These are phyloP conservation scores for Heliopora coerulea DNA, from an alignment of 92 coral and sea anemone species.

Conservation along the genomic window DNA sequence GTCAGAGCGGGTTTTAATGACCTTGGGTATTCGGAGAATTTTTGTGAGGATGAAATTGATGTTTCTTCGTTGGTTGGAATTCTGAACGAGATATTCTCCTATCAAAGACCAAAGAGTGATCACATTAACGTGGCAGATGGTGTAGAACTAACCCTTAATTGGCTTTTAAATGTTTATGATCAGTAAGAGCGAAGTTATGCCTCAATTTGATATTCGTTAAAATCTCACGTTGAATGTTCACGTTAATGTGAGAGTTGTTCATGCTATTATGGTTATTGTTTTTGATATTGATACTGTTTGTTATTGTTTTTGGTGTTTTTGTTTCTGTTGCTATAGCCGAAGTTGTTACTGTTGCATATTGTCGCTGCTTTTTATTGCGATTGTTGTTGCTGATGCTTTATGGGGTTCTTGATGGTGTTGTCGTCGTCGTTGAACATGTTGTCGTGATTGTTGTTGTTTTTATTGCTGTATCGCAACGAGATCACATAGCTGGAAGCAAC, in stretches of 20 bases:
- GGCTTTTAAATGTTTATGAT: constrained; percentile 90
- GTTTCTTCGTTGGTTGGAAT: constrained; percentile 60
- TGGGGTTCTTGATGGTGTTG: too few species aligned
- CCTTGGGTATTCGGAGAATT: constrained; percentile 73
- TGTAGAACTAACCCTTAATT: constrained; percentile 82
- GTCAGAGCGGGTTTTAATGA: constrained; percentile 65
- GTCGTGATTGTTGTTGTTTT: not conserved
- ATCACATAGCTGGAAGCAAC: too few species aligned
- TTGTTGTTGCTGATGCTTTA: too few species aligned
- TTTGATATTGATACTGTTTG: not conserved
- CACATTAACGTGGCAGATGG: constrained; percentile 65
- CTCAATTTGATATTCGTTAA: too few species aligned
- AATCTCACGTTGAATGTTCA: too few species aligned
- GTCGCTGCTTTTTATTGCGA: too few species aligned
- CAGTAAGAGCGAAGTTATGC: constrained; percentile 78
- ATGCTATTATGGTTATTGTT: not conserved
- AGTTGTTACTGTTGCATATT: too few species aligned
- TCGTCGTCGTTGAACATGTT: too few species aligned
- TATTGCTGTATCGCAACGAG: not conserved
- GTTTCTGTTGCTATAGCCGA: not conserved
- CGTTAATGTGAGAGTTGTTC: not conserved
- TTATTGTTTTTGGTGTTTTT: not conserved
- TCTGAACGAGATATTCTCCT: constrained; percentile 63
- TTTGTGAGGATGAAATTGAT: constrained; percentile 55
- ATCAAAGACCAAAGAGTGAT: constrained; percentile 68